Base-by-base conservation (phyloP, 2,888 invertebrate species). In the Yponomeuta evonymella region DNA sequence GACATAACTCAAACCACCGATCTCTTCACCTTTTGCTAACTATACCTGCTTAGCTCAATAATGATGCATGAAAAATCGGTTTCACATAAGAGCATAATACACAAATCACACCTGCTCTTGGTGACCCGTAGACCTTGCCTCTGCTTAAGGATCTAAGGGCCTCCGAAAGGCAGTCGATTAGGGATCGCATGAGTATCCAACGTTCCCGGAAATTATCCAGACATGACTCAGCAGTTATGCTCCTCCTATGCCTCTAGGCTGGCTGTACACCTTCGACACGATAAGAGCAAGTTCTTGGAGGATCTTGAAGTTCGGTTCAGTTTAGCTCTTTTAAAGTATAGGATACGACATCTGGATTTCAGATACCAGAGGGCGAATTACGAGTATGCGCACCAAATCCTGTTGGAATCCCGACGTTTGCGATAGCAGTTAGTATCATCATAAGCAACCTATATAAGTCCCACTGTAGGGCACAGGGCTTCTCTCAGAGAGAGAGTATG, bases 21-120 rank as follows among this genome's bases (percentile, higher is more conserved):
- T 15, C 51, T 15, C 51, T 58, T 58, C 12, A 12, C 12, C 51
- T 15, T 6, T 5, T 58, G 51, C 51, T 58, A 58, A 58, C 43
- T 43, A 58, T 58, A 58, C 51, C 51, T 58, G 15, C 51, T 58
- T 58, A 58, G 15, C 8, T 15, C 51, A 58, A 15, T 58, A 58
- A 65, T 9, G 65, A 65, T 11, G 65, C 65, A 65, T 65, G 65
- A 65, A 65, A 65, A 65, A 65, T 65, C 65, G 65, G 65, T 65
- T 65, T 33, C 65, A 65, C 65, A 65, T 33, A 58, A 15, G 51
- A 58, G 51, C 51, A 58, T 58, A 58, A 58, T 15, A 15, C 51
- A 15, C 51, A 15, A 58, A 58, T 58, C 12, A 12, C 51, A 15
- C 51, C 51, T 58, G 3, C 15, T 15, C 1, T 4, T 58, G 51